Conservation (phyloP, 2,113 vertebrate species). For the Pomatorhinus ruficollis region DNA sequence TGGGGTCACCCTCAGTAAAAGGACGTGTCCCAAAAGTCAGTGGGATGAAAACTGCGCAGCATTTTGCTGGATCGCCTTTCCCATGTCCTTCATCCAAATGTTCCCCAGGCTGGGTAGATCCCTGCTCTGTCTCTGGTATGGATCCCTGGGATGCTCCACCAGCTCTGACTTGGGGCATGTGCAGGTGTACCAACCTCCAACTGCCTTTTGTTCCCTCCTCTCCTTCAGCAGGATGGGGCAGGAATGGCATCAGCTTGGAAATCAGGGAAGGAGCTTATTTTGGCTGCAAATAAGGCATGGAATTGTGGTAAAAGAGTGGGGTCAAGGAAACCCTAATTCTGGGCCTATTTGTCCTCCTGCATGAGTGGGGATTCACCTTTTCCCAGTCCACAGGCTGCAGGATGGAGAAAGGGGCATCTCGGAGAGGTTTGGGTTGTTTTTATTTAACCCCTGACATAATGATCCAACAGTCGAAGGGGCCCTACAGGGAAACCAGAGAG, state of each 20-base stretch:
- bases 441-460: not conserved
- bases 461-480: not conserved
- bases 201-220: not conserved
- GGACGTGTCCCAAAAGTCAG: accelerated
- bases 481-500: no score
- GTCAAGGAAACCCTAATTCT: not conserved
- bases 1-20: not conserved
- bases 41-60: not conserved
- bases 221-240: not conserved
- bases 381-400: not conserved
- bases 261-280: not conserved
- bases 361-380: not conserved
- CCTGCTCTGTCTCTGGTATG: not conserved
- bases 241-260: not conserved
- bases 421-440: not conserved
- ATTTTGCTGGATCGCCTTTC: not conserved
- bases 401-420: not conserved
- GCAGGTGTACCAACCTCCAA: not conserved
- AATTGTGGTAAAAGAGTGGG: not conserved
- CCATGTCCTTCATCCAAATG: accelerated
- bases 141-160: not conserved
- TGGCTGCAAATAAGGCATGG: not conserved
- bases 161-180: not conserved
- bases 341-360: not conserved
- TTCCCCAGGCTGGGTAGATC: not conserved